These are phyloP conservation scores for Ormyrus nitidulus DNA, from an alignment of 2,888 invertebrate genomes.

Conservation along the genomic window DNA sequence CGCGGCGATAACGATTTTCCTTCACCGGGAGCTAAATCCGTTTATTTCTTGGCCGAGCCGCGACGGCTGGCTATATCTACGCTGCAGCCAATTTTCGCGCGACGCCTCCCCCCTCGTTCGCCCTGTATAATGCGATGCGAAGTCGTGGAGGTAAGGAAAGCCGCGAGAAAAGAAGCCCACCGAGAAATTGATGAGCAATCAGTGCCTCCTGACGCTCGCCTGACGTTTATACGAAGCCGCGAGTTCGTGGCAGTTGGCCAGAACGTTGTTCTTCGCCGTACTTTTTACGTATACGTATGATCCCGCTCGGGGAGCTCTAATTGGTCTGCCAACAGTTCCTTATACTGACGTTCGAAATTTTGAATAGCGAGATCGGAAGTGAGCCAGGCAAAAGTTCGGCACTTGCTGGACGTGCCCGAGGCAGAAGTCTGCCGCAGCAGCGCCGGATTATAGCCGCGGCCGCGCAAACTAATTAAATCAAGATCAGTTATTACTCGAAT, in stretches of 20 bases:
- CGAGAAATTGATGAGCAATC: conserved; percentile 50
- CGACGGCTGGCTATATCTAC: background rate
- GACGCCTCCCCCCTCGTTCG: background rate
- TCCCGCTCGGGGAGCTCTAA: conserved; percentile 7
- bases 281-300: background rate
- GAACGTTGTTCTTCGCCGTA: conserved; percentile 17
- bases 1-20: conserved; percentile 3
- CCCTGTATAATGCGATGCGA: background rate
- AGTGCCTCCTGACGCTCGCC: background rate
- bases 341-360: conserved; percentile 23
- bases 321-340: conserved; percentile 37
- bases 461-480: conserved; percentile 6
- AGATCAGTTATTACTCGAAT: too few species aligned
- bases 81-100: conserved; percentile 31
- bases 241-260: conserved; percentile 37
- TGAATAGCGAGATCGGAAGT: background rate
- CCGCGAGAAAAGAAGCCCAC: background rate
- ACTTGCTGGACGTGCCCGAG: too few species aligned
- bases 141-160: background rate
- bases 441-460: background rate
- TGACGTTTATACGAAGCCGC: conserved; percentile 28
- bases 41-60: conserved; percentile 11
- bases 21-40: conserved; percentile 21
- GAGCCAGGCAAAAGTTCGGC: too few species aligned
- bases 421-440: background rate